Percentiles rank a stretch among this genome's conserved stretches.
Evolutionary conservation across 1,140 invertebrate genomes (phyloP).

Genomic region (Hyposmocoma kahamanoa): DNA sequence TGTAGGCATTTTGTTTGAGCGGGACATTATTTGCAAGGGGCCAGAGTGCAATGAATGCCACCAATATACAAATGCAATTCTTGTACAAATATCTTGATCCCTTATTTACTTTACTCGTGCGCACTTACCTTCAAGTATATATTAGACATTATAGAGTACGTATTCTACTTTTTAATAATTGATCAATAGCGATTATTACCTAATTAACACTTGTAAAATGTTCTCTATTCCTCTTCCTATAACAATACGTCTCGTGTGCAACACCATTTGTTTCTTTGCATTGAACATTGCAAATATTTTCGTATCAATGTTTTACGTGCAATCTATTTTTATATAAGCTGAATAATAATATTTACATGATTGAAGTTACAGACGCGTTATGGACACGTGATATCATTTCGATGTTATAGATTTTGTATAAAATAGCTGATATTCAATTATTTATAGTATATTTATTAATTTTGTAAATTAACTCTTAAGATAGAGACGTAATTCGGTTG

Average conservation of each 20-base stretch:
- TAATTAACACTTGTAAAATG: too few relatives aligned
- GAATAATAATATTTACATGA: slow-evolving; percentile 52
- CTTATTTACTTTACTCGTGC: too few relatives aligned
- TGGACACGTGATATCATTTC: slow-evolving; percentile 55
- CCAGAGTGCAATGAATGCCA: too few relatives aligned
- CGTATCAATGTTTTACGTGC: slow-evolving; percentile 56
- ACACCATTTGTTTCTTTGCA: slow-evolving; percentile 21
- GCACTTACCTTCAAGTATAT: too few relatives aligned
- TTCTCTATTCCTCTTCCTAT: too few relatives aligned
- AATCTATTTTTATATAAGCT: slow-evolving; percentile 71
- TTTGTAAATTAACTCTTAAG: slow-evolving; percentile 59
- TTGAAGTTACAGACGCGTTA: slow-evolving; percentile 5
- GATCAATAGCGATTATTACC: too few relatives aligned
- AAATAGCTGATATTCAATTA: slow-evolving; percentile 63
- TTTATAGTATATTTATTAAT: slow-evolving; percentile 67
- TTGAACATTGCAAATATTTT: slow-evolving; percentile 58
- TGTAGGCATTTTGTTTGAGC: too few relatives aligned
- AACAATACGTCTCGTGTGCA: background rate
- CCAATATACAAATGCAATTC: too few relatives aligned
- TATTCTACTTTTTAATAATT: too few relatives aligned
- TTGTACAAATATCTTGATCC: too few relatives aligned
- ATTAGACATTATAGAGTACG: too few relatives aligned
- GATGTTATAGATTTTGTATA: slow-evolving; percentile 66
- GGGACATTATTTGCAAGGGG: slow-evolving; percentile 50
- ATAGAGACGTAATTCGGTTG: slow-evolving; percentile 49